Evolutionary conservation across 1,140 invertebrate genomes (phyloP), one percentile per base, ranked within the genome.

Genomic region (Magallana ariakensis): DNA sequence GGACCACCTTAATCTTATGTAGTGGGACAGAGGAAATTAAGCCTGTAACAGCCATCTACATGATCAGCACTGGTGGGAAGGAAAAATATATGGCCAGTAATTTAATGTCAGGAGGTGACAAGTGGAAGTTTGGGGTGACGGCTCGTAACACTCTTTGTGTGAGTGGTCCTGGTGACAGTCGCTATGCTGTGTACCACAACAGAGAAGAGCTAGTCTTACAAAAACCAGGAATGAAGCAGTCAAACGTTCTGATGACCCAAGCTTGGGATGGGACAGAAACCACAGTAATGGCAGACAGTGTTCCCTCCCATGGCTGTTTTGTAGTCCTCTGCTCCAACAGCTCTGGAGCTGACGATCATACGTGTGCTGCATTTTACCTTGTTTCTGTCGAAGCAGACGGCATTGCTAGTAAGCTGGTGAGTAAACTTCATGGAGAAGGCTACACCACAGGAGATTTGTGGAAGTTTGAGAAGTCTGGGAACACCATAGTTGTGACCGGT

Each of bases 281-380:
- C n/a, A 84, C 54, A 22, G 57, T 84, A 2, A 57, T 92, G 56
- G 15, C 85, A 4, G 57, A 81, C n/a, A 89, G 55, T 16, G 16
- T 87, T 60, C 66, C 70, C 46, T 70, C 60, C 22, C 88, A 89
- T 87, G 87, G 80, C 54, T 58, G 81, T 10, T 54, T 90, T 26
- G 13, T 92, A 46, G 87, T 92, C 10, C 86, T 92, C 0, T 92
- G 92, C 82, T 92, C 92, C 11, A 89, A 92, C 56, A 92, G 89
- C 57, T 85, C 83, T 86, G 91, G 92, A 13, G 87, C 85, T 46
- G 90, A 92, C 66, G 87, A 91, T 84, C 33, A 70, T 0, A 90
- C 92, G 22, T 86, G 86, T 57, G 89, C 91, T 46, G 66, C 89
- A 13, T 22, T 91, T 19, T 92, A 92, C 80, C 13, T 60, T 16